Percentiles rank a stretch among this genome's conserved stretches.
phyloP scores from a whole-genome alignment of 2,113 vertebrate species.

The Echinops telfairi region DNA sequence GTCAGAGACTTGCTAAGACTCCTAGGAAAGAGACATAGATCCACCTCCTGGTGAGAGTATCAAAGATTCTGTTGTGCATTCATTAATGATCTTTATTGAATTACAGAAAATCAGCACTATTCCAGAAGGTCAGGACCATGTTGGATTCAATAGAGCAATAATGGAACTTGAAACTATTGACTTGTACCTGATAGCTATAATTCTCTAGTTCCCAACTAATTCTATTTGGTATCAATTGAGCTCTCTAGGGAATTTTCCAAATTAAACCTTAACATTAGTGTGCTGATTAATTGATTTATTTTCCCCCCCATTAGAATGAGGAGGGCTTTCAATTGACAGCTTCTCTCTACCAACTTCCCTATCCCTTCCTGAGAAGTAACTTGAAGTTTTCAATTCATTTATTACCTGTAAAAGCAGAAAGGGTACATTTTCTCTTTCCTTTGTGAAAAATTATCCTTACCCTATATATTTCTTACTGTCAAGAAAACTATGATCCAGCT shows the following conservation, averaged over 20 bases:
- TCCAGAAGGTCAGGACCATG: constrained; percentile 41
- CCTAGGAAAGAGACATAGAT: not conserved
- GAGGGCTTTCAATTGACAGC: not conserved
- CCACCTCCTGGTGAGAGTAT: not conserved
- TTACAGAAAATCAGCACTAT: constrained; percentile 21
- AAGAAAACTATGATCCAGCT: constrained; percentile 44
- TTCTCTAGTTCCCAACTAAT: not conserved
- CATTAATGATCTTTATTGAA: constrained; percentile 17
- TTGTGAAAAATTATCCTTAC: not conserved
- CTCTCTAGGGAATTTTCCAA: constrained; percentile 11
- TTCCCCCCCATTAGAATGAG: not conserved
- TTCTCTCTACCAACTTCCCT: not conserved
- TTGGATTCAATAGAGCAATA: not conserved
- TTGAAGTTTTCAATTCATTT: constrained; percentile 18
- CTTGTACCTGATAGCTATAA: not conserved
- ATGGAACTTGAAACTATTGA: constrained; percentile 26
- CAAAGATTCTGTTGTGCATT: constrained; percentile 26
- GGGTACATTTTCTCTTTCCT: not conserved
- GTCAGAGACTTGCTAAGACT: not conserved
- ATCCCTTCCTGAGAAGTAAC: not conserved
- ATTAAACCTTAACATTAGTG: constrained; percentile 42
- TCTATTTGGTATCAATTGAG: not conserved
- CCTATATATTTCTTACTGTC: constrained; percentile 18
- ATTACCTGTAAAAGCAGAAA: constrained; percentile 31
- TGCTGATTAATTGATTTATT: not conserved